These are phyloP conservation scores for Heliocidaris erythrogramma DNA, from an alignment of 35 echinoderm and acorn worm genomes.

Conservation along the genomic window DNA sequence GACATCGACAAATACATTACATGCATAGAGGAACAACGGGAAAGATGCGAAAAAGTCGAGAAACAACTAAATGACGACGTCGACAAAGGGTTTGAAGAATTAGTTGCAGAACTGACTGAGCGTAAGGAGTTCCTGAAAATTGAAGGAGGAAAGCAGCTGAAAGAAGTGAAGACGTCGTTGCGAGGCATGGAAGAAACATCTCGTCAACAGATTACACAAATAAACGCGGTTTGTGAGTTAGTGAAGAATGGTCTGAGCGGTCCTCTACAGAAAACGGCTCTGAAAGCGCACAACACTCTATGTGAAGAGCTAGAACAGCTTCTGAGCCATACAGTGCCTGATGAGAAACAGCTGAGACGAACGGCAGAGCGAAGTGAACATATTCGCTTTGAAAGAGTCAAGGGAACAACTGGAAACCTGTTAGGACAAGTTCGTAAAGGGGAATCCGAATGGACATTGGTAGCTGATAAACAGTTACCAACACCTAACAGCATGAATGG, in stretches of 20 bases:
- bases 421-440: background rate
- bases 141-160: background rate
- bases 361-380: background rate
- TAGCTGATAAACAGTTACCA: background rate
- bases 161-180: background rate
- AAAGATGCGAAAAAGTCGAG: background rate
- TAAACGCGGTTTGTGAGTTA: background rate
- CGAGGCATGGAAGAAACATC: background rate
- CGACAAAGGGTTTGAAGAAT: background rate
- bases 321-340: background rate
- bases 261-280: background rate
- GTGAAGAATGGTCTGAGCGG: background rate
- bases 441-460: background rate
- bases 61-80: background rate
- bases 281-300: background rate
- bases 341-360: background rate
- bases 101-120: background rate
- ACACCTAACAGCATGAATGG: background rate
- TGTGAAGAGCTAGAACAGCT: background rate
- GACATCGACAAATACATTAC: background rate
- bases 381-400: background rate
- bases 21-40: background rate
- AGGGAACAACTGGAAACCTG: background rate
- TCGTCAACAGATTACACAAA: background rate
- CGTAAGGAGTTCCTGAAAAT: background rate